Evolutionary conservation across 2,888 invertebrate species (phyloP).

Genomic region (Mimas tiliae): DNA sequence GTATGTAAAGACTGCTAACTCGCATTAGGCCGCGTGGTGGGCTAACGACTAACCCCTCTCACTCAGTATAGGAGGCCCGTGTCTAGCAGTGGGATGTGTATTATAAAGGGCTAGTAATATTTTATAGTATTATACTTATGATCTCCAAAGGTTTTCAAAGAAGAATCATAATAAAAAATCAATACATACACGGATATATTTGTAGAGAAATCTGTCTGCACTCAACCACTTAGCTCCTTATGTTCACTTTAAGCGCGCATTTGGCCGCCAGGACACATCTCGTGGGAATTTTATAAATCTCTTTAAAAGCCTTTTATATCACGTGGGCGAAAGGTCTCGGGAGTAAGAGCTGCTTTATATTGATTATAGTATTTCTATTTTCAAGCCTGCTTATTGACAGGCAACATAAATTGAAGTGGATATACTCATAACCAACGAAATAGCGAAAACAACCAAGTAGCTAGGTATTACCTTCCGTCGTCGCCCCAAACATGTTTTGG

Average conservation of each 20-base stretch:
- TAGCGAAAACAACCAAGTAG: too few species aligned
- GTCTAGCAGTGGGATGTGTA: too few species aligned
- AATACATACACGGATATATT: background rate
- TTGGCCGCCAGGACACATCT: constrained; percentile 4
- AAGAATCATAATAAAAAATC: background rate
- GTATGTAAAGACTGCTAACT: too few species aligned
- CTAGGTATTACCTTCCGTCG: too few species aligned
- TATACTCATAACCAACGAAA: background rate
- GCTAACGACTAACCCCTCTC: too few species aligned
- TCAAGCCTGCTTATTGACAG: background rate
- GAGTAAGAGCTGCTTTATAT: constrained; percentile 1
- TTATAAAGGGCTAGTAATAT: too few species aligned
- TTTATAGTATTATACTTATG: background rate
- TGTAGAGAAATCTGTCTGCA: constrained; percentile 2
- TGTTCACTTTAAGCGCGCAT: background rate
- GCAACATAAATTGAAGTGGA: background rate
- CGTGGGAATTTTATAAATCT: constrained; percentile 16
- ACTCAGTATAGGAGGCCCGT: too few species aligned
- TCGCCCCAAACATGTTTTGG: too few species aligned
- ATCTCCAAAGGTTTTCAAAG: too few species aligned
- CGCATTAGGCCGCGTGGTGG: too few species aligned
- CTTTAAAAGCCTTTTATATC: constrained; percentile 13
- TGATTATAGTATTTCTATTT: background rate
- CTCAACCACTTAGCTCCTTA: constrained; percentile 15
- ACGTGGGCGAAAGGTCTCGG: background rate